These are phyloP conservation scores for Aphidius gifuensis DNA, from an alignment of 1,140 invertebrate species.

Conservation along the genomic window DNA sequence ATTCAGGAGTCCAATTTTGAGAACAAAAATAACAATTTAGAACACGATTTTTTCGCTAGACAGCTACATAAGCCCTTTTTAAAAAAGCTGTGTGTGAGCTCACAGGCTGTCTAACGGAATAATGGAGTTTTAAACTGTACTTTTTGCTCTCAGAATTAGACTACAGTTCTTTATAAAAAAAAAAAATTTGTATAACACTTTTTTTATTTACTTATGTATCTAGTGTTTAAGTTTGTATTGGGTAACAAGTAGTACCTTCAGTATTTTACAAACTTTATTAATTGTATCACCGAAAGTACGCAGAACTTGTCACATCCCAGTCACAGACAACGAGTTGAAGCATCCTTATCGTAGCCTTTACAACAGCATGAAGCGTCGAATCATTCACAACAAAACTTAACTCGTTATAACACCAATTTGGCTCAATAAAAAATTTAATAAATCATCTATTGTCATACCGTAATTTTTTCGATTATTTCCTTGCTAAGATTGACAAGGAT, in stretches of 20 bases:
- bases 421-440: too few relatives aligned
- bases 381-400: neutral
- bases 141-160: neutral
- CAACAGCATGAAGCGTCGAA: slow-evolving; percentile 49
- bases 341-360: slow-evolving; percentile 68
- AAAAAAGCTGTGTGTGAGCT: neutral
- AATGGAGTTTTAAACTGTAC: neutral
- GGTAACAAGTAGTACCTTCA: slow-evolving; percentile 72
- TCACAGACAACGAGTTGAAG: slow-evolving; percentile 62
- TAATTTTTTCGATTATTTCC: too few relatives aligned
- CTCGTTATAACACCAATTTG: too few relatives aligned
- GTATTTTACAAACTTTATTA: slow-evolving; percentile 69
- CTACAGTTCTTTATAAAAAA: neutral
- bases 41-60: too few relatives aligned
- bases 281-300: slow-evolving; percentile 69
- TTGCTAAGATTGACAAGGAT: too few relatives aligned
- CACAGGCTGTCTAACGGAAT: neutral
- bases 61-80: neutral
- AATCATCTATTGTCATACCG: too few relatives aligned
- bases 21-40: too few relatives aligned
- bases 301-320: slow-evolving; percentile 64
- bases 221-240: slow-evolving; percentile 76
- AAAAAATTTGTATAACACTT: neutral
- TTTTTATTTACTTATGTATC: slow-evolving; percentile 32
- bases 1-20: too few relatives aligned